Evolutionary conservation across 2,113 vertebrate genomes (phyloP).

Genomic region (Peromyscus leucopus): DNA sequence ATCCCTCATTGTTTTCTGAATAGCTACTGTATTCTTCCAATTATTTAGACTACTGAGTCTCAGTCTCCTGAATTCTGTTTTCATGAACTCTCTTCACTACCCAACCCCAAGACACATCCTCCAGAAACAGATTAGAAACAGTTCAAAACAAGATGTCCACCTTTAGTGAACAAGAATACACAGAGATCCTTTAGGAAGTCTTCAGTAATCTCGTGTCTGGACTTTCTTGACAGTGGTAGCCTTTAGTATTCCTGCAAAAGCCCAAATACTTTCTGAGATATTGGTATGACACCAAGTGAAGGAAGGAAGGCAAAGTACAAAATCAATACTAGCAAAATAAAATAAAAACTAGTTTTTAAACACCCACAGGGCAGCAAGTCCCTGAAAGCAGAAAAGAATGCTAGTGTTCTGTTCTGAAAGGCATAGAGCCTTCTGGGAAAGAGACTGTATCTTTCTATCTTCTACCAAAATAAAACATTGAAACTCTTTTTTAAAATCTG

Average conservation of each 20-base stretch:
- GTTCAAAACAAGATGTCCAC: constrained; percentile 1
- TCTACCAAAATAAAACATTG: constrained; percentile 51
- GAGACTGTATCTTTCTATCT: constrained; percentile 47
- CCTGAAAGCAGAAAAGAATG: constrained; percentile 50
- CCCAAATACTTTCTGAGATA: constrained; percentile 42
- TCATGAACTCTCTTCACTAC: neutral
- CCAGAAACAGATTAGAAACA: constrained; percentile 45
- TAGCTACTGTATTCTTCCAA: neutral
- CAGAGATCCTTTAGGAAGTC: neutral
- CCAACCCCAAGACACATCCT: neutral
- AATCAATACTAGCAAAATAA: constrained; percentile 71
- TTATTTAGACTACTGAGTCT: neutral
- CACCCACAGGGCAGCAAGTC: constrained; percentile 4
- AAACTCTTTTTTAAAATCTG: constrained; percentile 21
- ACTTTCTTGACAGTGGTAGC: constrained; percentile 20
- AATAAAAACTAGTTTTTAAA: constrained; percentile 54
- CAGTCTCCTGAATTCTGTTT: constrained; percentile 31
- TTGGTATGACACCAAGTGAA: constrained; percentile 57
- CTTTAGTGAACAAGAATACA: constrained; percentile 21
- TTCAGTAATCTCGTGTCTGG: constrained; percentile 36
- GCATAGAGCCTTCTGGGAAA: constrained; percentile 60
- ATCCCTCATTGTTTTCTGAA: constrained; percentile 38
- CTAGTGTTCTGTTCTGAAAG: constrained; percentile 62
- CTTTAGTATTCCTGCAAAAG: constrained; percentile 40
- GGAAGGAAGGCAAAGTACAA: constrained; percentile 55